Conservation (phyloP, 2,888 invertebrate species). For the Tipula helvola region DNA sequence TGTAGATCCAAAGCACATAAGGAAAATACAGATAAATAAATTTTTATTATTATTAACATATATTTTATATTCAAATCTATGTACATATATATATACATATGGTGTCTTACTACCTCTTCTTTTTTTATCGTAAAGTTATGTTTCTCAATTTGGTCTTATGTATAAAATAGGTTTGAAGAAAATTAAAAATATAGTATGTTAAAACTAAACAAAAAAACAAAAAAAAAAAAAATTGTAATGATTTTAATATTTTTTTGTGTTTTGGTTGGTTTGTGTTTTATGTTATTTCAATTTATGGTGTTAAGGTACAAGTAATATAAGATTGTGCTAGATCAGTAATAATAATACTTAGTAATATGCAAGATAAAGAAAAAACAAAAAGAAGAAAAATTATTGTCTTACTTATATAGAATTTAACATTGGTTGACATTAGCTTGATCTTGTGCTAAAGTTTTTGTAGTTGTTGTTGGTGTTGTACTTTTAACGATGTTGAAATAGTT, state of each 20-base stretch:
- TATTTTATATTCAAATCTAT: background rate
- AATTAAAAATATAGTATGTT: background rate
- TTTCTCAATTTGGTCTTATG: background rate
- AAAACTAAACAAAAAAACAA: background rate
- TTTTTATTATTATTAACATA: background rate
- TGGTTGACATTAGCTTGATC: background rate
- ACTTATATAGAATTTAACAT: background rate
- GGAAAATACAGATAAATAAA: background rate
- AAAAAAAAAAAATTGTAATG: background rate
- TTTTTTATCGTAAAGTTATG: background rate
- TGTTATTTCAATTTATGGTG: background rate
- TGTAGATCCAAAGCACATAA: background rate
- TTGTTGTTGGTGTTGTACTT: background rate
- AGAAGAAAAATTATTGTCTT: background rate
- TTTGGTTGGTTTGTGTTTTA: background rate
- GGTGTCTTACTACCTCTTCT: background rate
- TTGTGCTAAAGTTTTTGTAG: background rate
- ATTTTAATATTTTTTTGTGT: background rate
- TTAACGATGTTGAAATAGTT: background rate
- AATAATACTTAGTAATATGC: background rate
- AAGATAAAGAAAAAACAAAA: background rate
- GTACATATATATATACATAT: background rate
- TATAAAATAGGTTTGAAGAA: background rate
- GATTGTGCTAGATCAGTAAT: slow-evolving; percentile 4
- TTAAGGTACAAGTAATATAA: background rate